These are phyloP conservation scores for Panagrolaimus sp. DNA, from an alignment of 1,140 invertebrate genomes.

Conservation along the genomic window DNA sequence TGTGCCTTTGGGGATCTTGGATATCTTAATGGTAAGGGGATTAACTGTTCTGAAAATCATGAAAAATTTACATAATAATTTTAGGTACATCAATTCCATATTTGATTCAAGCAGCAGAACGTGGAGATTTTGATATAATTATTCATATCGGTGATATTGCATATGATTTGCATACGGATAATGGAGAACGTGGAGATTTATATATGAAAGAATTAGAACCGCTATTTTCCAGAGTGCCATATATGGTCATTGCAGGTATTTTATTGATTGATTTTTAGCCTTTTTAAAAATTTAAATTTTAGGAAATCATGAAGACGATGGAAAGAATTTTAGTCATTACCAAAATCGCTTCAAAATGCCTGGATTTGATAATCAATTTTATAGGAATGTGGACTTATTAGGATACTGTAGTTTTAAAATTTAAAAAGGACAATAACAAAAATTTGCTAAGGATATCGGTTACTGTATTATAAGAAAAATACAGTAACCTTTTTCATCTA, in stretches of 20 bases:
- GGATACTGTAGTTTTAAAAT: no score
- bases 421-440: no score
- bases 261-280: no score
- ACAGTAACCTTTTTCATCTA: no score
- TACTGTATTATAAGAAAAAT: no score
- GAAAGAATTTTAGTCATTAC: slow-evolving; percentile 53
- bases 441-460: no score
- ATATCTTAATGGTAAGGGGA: slow-evolving; percentile 32
- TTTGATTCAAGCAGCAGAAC: slow-evolving; percentile 30
- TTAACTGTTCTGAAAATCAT: no score
- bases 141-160: slow-evolving; percentile 59
- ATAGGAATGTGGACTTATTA: slow-evolving; percentile 60
- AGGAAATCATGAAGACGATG: slow-evolving; percentile 61
- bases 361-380: slow-evolving; percentile 60
- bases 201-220: slow-evolving; percentile 59
- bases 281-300: no score
- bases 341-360: slow-evolving; percentile 60
- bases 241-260: slow-evolving; percentile 62
- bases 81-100: slow-evolving; percentile 35
- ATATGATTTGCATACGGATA: slow-evolving; percentile 59
- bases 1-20: slow-evolving; percentile 50
- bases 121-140: slow-evolving; percentile 41
- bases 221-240: slow-evolving; percentile 59
- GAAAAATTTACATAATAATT: no score
- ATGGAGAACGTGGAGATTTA: slow-evolving; percentile 58